Percentiles rank a stretch among this genome's conserved stretches.
Evolutionary conservation across 2,888 invertebrate species (phyloP).

Genomic region (Tinea trinotella): DNA sequence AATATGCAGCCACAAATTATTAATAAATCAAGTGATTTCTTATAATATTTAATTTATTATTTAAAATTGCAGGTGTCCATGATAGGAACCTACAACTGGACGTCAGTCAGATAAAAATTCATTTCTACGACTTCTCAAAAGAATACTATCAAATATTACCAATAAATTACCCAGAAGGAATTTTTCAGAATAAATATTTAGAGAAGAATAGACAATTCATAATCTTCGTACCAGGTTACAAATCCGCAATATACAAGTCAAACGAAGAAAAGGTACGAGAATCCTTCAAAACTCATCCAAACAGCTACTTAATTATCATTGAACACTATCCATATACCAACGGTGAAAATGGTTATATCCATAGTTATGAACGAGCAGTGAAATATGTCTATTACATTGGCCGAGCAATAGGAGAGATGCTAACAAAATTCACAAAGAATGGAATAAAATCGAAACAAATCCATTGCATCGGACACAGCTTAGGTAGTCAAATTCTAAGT

Average conservation of each 20-base stretch:
- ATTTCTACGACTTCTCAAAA: constrained; percentile 58
- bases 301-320: constrained; percentile 51
- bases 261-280: constrained; percentile 49
- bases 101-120: constrained; percentile 44
- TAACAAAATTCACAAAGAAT: constrained; percentile 38
- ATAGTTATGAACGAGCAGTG: constrained; percentile 56
- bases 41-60: too few relatives aligned
- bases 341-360: constrained; percentile 39
- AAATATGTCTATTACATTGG: constrained; percentile 47
- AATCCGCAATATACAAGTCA: constrained; percentile 49
- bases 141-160: constrained; percentile 36
- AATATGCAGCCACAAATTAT: too few relatives aligned
- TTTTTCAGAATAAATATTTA: constrained; percentile 42
- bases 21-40: too few relatives aligned
- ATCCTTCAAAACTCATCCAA: constrained; percentile 45
- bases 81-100: constrained; percentile 40
- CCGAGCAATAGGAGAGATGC: constrained; percentile 40
- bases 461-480: constrained; percentile 55
- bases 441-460: constrained; percentile 50
- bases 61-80: constrained; percentile 53
- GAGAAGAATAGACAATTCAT: constrained; percentile 47
- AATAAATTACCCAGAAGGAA: constrained; percentile 40
- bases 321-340: constrained; percentile 58
- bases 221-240: constrained; percentile 60
- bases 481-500: constrained; percentile 55